These are phyloP conservation scores for Pammene fasciana DNA, from an alignment of 2,888 invertebrate species.

Conservation along the genomic window DNA sequence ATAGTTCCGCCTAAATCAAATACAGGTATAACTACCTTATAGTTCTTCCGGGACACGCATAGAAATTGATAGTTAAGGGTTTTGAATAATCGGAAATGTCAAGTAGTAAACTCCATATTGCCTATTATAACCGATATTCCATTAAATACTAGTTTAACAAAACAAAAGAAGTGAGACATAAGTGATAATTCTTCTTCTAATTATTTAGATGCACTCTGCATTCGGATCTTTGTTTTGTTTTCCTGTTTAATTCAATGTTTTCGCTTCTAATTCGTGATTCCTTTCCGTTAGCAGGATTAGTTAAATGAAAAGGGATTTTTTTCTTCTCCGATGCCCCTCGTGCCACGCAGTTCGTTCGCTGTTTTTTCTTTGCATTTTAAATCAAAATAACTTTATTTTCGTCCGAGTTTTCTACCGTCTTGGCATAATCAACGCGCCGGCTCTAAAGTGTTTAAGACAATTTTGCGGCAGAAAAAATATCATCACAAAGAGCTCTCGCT, in stretches of 20 bases:
- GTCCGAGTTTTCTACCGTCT: slow-evolving; percentile 71
- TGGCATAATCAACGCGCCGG: slow-evolving; percentile 73
- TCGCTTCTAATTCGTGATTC: slow-evolving; percentile 53
- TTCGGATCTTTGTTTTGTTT: slow-evolving; percentile 26
- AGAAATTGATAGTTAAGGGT: neutral
- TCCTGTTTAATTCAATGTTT: slow-evolving; percentile 50
- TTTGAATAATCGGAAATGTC: neutral
- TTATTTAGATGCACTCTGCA: slow-evolving; percentile 15
- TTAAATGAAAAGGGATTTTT: slow-evolving; percentile 69
- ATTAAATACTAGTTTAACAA: neutral
- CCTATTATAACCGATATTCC: neutral
- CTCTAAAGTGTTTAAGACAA: slow-evolving; percentile 75
- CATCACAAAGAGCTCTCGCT: slow-evolving; percentile 62
- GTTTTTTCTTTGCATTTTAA: slow-evolving; percentile 78
- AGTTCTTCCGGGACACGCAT: neutral
- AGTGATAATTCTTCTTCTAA: slow-evolving; percentile 1
- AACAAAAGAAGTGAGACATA: neutral
- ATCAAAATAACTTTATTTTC: slow-evolving; percentile 79
- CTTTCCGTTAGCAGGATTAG: slow-evolving; percentile 63
- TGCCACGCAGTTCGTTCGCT: slow-evolving; percentile 53
- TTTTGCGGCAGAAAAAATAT: slow-evolving; percentile 68
- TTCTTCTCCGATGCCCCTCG: slow-evolving; percentile 60
- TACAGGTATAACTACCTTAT: slow-evolving; percentile 47
- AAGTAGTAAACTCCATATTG: neutral
- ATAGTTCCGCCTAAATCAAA: slow-evolving; percentile 74